phyloP scores from a whole-genome alignment of 2,113 vertebrate species.

The Atlantisia rogersi region DNA sequence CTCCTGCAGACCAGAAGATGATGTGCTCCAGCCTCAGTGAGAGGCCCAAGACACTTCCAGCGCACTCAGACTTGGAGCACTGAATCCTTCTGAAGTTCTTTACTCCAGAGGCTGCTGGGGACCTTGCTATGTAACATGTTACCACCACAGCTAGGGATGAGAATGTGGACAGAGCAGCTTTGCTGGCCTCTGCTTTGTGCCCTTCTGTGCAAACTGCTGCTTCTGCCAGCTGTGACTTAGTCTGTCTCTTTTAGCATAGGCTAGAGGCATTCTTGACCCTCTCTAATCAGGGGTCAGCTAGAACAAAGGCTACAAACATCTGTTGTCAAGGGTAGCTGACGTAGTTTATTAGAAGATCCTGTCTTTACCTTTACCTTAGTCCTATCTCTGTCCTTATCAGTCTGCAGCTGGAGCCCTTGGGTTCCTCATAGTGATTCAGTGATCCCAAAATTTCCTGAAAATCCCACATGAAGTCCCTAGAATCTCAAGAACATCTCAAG shows the following conservation, averaged over 20 bases:
- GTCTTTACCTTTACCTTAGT: not conserved
- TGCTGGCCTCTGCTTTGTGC: not conserved
- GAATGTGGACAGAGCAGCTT: not conserved
- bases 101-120: not conserved
- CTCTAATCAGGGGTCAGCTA: not conserved
- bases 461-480: not conserved
- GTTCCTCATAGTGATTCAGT: not conserved
- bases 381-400: not conserved
- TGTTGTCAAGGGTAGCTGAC: not conserved
- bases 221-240: not conserved
- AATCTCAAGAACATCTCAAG: not conserved
- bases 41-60: not conserved
- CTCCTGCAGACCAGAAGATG: not conserved
- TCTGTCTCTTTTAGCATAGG: not conserved
- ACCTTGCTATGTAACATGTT: not conserved
- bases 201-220: not conserved
- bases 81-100: not conserved
- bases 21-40: not conserved
- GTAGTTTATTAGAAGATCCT: not conserved
- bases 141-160: not conserved
- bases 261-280: not conserved
- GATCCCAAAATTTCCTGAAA: fast-evolving
- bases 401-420: not conserved
- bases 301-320: not conserved
- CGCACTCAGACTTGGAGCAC: not conserved